These are phyloP conservation scores for Choreutis nemorana DNA, from an alignment of 2,888 invertebrate species.

Conservation along the genomic window DNA sequence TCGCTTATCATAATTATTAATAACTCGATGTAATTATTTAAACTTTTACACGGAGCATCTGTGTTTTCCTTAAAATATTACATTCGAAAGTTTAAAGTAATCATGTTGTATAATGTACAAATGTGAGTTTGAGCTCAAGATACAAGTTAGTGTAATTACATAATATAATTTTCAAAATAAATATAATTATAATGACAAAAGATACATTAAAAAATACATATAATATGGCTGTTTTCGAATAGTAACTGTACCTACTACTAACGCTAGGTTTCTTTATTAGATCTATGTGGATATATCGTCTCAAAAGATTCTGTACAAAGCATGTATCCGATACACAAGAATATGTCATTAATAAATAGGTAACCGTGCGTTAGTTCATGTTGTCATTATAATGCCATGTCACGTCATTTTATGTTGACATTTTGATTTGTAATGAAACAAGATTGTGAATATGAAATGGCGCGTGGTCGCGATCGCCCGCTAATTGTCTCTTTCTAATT, in stretches of 20 bases:
- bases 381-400: slow-evolving; percentile 3
- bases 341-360: no score
- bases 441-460: not conserved
- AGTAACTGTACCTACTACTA: no score
- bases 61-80: slow-evolving; percentile 21
- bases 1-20: no score
- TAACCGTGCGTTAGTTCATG: slow-evolving; percentile 4
- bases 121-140: slow-evolving; percentile 60
- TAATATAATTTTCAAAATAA: slow-evolving; percentile 29
- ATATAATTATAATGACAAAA: slow-evolving; percentile 23
- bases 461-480: slow-evolving; percentile 36
- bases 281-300: slow-evolving; percentile 24
- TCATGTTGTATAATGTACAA: slow-evolving; percentile 60
- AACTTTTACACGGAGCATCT: slow-evolving; percentile 1
- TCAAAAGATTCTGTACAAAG: no score
- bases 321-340: no score
- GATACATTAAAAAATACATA: slow-evolving; percentile 21
- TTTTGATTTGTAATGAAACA: slow-evolving; percentile 1
- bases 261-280: slow-evolving; percentile 13
- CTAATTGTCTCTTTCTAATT: slow-evolving; percentile 55
- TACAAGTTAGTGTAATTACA: slow-evolving; percentile 49
- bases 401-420: slow-evolving; percentile 16
- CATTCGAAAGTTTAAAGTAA: slow-evolving; percentile 40
- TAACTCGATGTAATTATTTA: no score
- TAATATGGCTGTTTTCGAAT: slow-evolving; percentile 30